Evolutionary conservation across 2,113 vertebrate genomes (phyloP).

Genomic region (Elephantulus edwardii): DNA sequence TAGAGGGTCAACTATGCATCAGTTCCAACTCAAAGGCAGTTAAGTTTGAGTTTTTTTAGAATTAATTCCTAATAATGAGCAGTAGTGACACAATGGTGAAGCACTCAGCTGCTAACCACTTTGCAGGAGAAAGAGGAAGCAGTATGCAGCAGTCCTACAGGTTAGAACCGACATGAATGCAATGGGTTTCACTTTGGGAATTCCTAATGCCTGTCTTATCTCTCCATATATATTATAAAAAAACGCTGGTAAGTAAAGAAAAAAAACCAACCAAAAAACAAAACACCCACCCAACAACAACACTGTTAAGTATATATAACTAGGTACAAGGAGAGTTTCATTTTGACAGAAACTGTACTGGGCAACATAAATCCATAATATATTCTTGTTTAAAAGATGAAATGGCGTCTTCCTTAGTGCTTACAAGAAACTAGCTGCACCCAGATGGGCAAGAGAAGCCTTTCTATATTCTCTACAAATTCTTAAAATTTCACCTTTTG

Average conservation of each 20-base stretch:
- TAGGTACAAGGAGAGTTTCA: background rate
- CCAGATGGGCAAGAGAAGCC: background rate
- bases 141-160: background rate
- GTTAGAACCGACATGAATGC: background rate
- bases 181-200: background rate
- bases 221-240: background rate
- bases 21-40: too few relatives aligned
- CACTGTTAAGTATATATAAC: slow-evolving; percentile 32
- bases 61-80: background rate
- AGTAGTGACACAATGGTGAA: background rate
- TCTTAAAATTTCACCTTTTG: background rate
- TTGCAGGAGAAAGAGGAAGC: too few relatives aligned
- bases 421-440: background rate
- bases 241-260: too few relatives aligned
- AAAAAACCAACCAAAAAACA: too few relatives aligned
- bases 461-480: background rate
- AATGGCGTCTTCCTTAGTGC: background rate
- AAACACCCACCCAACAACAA: too few relatives aligned
- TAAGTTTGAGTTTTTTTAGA: slow-evolving; percentile 36
- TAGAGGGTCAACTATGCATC: too few relatives aligned
- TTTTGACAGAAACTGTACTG: background rate
- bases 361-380: background rate
- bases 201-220: background rate
- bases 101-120: background rate
- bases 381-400: background rate